Percentiles rank a stretch among this genome's conserved stretches.
Evolutionary conservation across 35 echinoderm and acorn worm genomes (phyloP).

Genomic region (Amphiura filiformis): DNA sequence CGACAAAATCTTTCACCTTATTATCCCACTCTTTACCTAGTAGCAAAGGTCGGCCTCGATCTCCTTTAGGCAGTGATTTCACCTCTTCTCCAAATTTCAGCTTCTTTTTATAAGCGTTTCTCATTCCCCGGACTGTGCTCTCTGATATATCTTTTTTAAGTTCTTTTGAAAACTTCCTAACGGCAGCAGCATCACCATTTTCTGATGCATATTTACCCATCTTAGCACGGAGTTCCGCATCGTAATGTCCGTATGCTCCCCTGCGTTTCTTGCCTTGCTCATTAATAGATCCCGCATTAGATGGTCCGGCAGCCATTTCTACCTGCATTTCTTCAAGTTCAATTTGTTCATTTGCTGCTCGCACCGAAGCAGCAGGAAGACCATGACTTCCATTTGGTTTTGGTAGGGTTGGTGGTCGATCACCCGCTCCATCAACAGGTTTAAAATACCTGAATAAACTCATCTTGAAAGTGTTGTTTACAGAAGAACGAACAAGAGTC

Average conservation of each 20-base stretch:
- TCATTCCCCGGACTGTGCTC: slow-evolving; percentile 21
- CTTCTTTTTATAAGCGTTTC: not conserved
- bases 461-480: too few species aligned
- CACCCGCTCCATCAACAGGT: too few species aligned
- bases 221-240: not conserved
- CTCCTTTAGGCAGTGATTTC: not conserved
- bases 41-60: not conserved
- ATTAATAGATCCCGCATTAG: not conserved
- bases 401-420: not conserved
- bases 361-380: not conserved
- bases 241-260: not conserved
- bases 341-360: not conserved
- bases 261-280: not conserved
- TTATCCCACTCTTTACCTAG: slow-evolving; percentile 4
- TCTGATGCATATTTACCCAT: not conserved
- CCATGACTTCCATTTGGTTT: not conserved
- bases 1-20: not conserved
- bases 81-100: not conserved
- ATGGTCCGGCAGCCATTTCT: not conserved
- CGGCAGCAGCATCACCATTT: not conserved
- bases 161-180: not conserved
- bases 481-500: too few species aligned
- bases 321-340: too few species aligned
- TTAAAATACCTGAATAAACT: too few species aligned
- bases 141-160: not conserved